Evolutionary conservation across 2,113 vertebrate species (phyloP), one percentile per base, ranked within the genome.

Genomic region (Amia ocellicauda): DNA sequence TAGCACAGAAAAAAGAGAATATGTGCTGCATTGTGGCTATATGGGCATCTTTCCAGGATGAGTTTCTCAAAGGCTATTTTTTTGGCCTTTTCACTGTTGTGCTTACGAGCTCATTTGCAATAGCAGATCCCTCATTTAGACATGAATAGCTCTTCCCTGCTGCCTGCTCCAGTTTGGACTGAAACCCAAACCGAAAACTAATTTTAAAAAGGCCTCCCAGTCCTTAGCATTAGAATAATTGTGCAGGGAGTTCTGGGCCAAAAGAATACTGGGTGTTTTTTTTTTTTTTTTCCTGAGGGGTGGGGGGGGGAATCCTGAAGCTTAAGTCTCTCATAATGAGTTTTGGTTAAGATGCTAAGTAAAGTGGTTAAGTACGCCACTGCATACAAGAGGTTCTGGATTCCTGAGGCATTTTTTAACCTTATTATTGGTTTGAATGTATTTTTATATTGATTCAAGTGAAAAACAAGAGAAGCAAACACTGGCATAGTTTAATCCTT

Each of bases 61-160:
- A 19, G n/a, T 17, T 47, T n/a, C 45, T 47, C 45, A 47, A 47
- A 47, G 45, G 45, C 45, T 47, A 47, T 47, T 47, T 47, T n/a
- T 17, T 17, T 47, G 45, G 45, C 45, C 45, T 47, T 47, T 47
- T 16, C 45, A 47, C 45, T n/a, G 14, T 47, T n/a, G 16, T n/a
- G 45, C 45, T 47, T 47, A 47, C 45, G n/a, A 47, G 4, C 45
- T 47, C 45, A 47, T 47, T 47, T 47, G 45, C 2, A 47, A 47
- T 8, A 47, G n/a, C 45, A 47, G 45, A n/a, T 47, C 45, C 45
- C n/a, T 47, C 45, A 16, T 47, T 47, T 47, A 47, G 45, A n/a
- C 14, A 47, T 47, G 45, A 47, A 47, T 47, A n/a, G 45, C 14
- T 16, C 14, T 47, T 47, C 45, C 45, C 45, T 47, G 45, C 45